A percentile compares a stretch with the other conserved stretches of the same genome.
phyloP scores from a whole-genome alignment of 2,113 vertebrate genomes.

The Calidris pygmaea region DNA sequence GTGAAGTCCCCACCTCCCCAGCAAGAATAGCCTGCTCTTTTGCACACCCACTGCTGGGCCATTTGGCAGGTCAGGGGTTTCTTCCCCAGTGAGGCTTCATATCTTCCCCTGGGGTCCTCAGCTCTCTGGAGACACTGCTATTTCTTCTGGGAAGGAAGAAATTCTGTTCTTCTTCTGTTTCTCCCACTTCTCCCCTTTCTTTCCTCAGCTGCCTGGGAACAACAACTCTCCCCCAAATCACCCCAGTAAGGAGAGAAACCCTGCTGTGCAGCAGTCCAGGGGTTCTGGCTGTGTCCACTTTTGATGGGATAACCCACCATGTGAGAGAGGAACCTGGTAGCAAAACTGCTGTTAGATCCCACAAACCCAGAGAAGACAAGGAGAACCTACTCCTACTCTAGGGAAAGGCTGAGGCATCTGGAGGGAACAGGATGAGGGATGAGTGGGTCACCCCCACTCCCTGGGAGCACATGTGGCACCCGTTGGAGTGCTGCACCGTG shows the following conservation, averaged over 20 bases:
- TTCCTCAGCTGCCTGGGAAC: not conserved
- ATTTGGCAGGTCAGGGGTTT: not conserved
- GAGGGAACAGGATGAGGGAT: not conserved
- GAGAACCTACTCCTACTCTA: not conserved
- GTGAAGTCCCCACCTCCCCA: not conserved
- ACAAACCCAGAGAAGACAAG: not conserved
- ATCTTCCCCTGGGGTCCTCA: not conserved
- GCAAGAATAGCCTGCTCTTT: not conserved
- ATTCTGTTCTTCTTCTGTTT: not conserved
- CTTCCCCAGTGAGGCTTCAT: not conserved
- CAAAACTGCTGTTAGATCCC: not conserved
- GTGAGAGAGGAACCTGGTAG: too few relatives aligned
- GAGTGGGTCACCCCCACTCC: not conserved
- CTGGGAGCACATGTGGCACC: not conserved
- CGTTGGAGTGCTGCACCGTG: not conserved
- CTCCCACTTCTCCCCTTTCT: not conserved
- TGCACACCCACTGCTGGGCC: not conserved
- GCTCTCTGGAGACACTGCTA: not conserved
- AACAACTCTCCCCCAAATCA: too few relatives aligned
- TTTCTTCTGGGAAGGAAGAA: not conserved
- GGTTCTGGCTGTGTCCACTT: not conserved
- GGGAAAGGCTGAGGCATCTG: not conserved
- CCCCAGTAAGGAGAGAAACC: too few relatives aligned
- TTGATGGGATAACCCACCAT: not conserved
- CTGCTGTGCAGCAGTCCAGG: too few relatives aligned